Evolutionary conservation across 1,140 invertebrate genomes (phyloP).

Genomic region (Dinoponera quadriceps): DNA sequence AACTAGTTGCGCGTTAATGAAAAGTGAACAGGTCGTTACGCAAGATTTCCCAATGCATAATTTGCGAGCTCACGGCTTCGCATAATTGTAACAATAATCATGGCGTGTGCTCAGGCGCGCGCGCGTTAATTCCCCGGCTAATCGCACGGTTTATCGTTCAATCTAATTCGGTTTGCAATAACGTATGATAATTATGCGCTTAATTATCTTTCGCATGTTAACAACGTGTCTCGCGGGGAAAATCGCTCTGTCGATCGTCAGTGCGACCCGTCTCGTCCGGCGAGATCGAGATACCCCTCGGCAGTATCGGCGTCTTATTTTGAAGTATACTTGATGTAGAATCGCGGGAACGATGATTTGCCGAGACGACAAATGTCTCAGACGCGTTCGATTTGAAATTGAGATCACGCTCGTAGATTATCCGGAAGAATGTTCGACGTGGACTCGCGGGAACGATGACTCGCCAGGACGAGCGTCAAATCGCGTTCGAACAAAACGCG

Average conservation of each 20-base stretch:
- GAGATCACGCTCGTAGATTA: too few relatives aligned
- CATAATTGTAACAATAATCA: background rate
- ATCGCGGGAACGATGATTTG: too few relatives aligned
- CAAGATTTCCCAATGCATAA: background rate
- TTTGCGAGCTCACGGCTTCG: background rate
- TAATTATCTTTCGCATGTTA: background rate
- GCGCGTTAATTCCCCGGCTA: background rate
- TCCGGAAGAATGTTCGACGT: too few relatives aligned
- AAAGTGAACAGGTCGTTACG: background rate
- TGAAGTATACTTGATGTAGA: too few relatives aligned
- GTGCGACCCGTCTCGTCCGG: background rate
- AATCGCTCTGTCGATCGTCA: background rate
- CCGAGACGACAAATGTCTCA: too few relatives aligned
- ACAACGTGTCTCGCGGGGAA: background rate
- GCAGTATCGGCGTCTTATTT: background rate
- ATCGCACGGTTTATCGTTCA: background rate
- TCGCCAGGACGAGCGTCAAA: too few relatives aligned
- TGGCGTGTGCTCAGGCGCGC: too few relatives aligned
- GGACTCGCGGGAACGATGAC: too few relatives aligned
- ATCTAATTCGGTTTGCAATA: background rate
- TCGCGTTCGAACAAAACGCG: too few relatives aligned
- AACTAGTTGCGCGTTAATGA: background rate
- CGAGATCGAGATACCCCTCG: background rate
- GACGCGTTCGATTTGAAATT: too few relatives aligned
- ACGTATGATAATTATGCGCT: background rate